Evolutionary conservation across 2,888 invertebrate genomes (phyloP).

Genomic region (Chloromyia formosa): DNA sequence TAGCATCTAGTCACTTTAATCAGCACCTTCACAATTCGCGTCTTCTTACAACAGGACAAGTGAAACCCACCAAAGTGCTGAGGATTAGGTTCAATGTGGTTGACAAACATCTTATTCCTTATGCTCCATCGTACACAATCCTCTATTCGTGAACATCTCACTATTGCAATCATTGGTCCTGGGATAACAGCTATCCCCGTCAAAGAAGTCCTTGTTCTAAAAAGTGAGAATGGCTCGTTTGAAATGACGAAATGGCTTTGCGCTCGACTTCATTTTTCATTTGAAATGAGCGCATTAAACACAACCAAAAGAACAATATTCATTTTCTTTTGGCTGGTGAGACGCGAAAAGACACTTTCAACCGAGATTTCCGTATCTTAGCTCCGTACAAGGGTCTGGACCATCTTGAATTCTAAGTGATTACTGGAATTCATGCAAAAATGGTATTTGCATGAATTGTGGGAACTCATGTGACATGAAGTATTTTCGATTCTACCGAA

Average conservation of each 20-base stretch:
- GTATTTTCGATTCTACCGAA: conserved; percentile 34
- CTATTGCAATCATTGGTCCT: too few species aligned
- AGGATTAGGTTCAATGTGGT: conserved; percentile 18
- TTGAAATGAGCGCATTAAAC: conserved; percentile 32
- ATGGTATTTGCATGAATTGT: conserved; percentile 48
- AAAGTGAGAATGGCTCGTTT: conserved; percentile 15
- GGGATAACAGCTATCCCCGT: too few species aligned
- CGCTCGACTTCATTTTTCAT: conserved; percentile 48
- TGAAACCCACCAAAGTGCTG: not conserved
- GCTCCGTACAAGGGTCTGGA: conserved; percentile 14
- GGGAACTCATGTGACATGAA: conserved; percentile 48
- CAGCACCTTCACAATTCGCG: too few species aligned
- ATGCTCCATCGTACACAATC: too few species aligned
- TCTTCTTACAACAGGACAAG: too few species aligned
- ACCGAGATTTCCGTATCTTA: conserved; percentile 46
- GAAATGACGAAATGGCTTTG: conserved; percentile 46
- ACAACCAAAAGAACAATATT: conserved; percentile 10
- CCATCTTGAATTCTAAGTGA: conserved; percentile 40
- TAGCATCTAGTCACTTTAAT: too few species aligned
- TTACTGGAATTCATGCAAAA: conserved; percentile 40
- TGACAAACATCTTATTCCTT: conserved; percentile 29
- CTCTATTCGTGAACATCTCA: too few species aligned
- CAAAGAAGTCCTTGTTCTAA: conserved; percentile 3
- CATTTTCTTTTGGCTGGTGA: conserved; percentile 4
- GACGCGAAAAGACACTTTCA: conserved; percentile 5